phyloP scores from a whole-genome alignment of 2,113 vertebrate genomes.

The Verasper variegatus region DNA sequence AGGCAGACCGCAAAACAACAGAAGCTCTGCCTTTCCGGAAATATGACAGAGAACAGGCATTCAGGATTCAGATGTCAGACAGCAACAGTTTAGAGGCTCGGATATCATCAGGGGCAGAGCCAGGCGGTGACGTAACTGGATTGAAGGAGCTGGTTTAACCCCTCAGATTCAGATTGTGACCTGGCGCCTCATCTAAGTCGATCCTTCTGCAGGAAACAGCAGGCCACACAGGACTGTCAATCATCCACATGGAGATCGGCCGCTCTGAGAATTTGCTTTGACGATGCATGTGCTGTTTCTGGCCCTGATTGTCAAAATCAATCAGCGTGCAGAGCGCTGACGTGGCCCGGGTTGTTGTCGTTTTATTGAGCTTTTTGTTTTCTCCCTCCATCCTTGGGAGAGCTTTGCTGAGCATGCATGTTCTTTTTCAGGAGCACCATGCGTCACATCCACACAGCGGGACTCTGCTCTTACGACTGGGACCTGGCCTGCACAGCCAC shows the following conservation, averaged over 20 bases:
- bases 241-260: constrained; percentile 1
- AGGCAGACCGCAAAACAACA: neutral
- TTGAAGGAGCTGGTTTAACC: neutral
- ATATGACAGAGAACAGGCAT: constrained; percentile 13
- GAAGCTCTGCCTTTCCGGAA: neutral
- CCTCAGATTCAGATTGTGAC: neutral
- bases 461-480: constrained; percentile 10
- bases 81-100: neutral
- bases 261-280: constrained; percentile 2
- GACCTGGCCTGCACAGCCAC: constrained; percentile 27
- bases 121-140: neutral
- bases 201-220: too few species aligned
- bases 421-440: constrained; percentile 47
- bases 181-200: too few species aligned
- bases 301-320: constrained; percentile 15
- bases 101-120: neutral
- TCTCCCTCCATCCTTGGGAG: neutral
- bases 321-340: constrained; percentile 19
- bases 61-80: neutral
- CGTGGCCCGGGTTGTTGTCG: constrained; percentile 41
- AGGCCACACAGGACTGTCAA: neutral
- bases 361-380: constrained; percentile 14
- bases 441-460: constrained; percentile 29
- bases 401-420: constrained; percentile 54
- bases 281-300: neutral